A percentile compares a stretch with the other conserved stretches of the same genome.
These are phyloP conservation scores for Zosterops hypoxanthus DNA, from an alignment of 2,113 vertebrate genomes.

Conservation along the genomic window DNA sequence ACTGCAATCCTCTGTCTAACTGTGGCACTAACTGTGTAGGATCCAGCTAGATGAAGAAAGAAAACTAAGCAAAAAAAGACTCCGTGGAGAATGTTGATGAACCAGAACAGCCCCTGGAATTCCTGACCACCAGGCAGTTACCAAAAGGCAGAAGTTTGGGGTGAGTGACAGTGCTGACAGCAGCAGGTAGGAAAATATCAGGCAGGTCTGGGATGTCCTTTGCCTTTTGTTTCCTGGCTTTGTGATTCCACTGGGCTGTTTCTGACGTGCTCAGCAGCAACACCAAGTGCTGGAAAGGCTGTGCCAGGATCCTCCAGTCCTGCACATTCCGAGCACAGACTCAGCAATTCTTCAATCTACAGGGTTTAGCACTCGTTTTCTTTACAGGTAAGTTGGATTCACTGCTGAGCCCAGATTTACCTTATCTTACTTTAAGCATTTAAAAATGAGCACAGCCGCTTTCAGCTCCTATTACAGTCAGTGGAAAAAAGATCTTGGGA, in stretches of 20 bases:
- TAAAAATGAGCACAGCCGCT: neutral
- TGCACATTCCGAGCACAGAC: neutral
- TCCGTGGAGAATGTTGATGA: neutral
- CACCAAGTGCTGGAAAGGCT: neutral
- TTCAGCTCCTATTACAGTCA: constrained; percentile 13
- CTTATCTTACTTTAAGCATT: neutral
- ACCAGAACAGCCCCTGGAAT: neutral
- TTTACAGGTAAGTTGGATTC: constrained; percentile 7
- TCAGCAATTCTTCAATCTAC: neutral
- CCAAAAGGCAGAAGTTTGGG: neutral
- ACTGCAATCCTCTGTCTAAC: neutral
- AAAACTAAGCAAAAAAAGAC: neutral
- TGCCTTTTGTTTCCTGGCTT: neutral
- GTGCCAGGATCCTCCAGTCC: neutral
- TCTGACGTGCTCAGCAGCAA: neutral
- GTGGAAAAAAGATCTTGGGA: neutral
- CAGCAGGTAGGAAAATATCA: neutral
- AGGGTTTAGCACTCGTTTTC: neutral
- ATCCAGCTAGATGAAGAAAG: neutral
- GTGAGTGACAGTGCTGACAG: neutral
- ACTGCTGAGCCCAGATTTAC: neutral
- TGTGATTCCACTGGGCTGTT: neutral
- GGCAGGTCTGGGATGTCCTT: neutral
- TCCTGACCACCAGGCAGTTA: neutral
- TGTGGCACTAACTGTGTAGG: neutral